Evolutionary conservation across 2,797 vertebrate species (phyloP), one percentile per base, ranked within the genome.

Genomic region (Oreochromis grahami): DNA sequence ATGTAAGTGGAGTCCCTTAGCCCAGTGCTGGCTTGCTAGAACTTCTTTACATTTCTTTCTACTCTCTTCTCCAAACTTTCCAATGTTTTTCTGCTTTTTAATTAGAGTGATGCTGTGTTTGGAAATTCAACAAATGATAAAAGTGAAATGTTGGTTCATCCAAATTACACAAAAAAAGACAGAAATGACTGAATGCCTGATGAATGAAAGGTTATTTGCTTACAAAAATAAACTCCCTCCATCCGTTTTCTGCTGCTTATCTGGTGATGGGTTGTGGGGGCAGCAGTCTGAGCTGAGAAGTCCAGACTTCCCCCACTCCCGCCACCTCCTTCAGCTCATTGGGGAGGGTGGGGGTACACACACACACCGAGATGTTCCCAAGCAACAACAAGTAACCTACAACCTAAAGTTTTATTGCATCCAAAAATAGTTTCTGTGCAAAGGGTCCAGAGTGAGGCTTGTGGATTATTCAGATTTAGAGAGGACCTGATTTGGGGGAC

Each of bases 1-100:
- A 92, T 89, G 80, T 93, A 93, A 92, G 90, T 85, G 88, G 87
- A 92, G 80, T 93, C 90, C 85, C 90, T 83, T 41, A 80, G 84
- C 85, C 52, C 72, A 53, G 52, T 38, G 70, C 85, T 84, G 63
- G 50, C 76, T 83, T 3, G n/a, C 77, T 84, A n/a, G 13, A 90
- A 84, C 50, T 86, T 87, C 51, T 88, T 84, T 78, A 70, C 60
- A 79, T 77, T 85, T 82, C 74, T 86, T 85, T 82, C 55, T 53
- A 53, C 76, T 76, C 32, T 84, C 84, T 60, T 76, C 41, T 80
- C 5, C 83, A 84, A 88, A 86, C 38, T 81, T 77, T 21, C 14
- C 8, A 41, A 26, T 56, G 14, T 2, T 79, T 80, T 79, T 51
- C 15, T 77, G 5, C 17, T 53, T 72, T 79, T 32, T 72, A 86